Evolutionary conservation across 2,113 vertebrate genomes (phyloP).

Genomic region (Conger conger): DNA sequence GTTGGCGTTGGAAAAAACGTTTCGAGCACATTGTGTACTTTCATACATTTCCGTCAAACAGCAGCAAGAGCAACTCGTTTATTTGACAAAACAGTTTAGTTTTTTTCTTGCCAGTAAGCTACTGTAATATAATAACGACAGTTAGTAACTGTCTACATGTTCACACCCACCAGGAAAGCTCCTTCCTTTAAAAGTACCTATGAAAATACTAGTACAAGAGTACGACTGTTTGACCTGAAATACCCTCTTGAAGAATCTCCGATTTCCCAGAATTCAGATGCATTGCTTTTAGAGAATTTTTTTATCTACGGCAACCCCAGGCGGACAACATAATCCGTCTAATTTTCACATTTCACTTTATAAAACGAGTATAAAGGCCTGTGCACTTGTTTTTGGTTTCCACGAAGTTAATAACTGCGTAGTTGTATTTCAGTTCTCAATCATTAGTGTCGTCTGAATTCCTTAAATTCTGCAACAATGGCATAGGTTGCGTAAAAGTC

Average conservation of each 20-base stretch:
- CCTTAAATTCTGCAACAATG: background rate
- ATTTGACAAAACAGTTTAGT: background rate
- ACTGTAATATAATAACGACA: background rate
- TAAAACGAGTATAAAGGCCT: background rate
- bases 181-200: background rate
- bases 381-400: background rate
- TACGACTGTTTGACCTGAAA: slow-evolving; percentile 16
- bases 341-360: background rate
- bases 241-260: slow-evolving; percentile 8
- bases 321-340: slow-evolving; percentile 10
- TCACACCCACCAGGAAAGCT: background rate
- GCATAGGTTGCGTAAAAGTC: background rate
- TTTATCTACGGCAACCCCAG: slow-evolving; percentile 13
- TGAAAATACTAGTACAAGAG: background rate
- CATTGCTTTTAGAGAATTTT: slow-evolving; percentile 8
- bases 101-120: background rate
- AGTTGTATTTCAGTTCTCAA: background rate
- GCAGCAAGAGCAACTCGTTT: background rate
- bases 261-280: slow-evolving; percentile 13
- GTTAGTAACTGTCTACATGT: background rate
- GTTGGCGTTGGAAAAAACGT: background rate
- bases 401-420: background rate
- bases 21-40: background rate
- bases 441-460: background rate
- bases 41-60: background rate